These are phyloP conservation scores for Noctua janthina DNA, from an alignment of 2,888 invertebrate species.

Conservation along the genomic window DNA sequence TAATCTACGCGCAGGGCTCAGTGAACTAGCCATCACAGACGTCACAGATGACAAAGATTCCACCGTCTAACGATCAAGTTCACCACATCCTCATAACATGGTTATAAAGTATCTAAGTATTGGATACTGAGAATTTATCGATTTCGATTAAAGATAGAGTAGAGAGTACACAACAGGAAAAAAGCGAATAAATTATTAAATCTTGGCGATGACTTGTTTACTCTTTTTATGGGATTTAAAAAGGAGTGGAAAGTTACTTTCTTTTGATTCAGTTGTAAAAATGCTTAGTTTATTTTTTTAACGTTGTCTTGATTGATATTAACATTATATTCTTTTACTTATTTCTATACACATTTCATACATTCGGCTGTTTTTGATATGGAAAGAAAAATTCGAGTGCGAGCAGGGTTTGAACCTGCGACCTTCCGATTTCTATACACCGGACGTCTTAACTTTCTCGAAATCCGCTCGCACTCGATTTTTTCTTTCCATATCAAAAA, in stretches of 20 bases:
- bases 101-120: slow-evolving; percentile 1
- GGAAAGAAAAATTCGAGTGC: too few species aligned
- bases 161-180: neutral
- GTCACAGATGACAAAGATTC: slow-evolving; percentile 32
- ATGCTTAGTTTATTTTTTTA: too few species aligned
- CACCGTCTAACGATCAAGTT: neutral
- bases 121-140: slow-evolving; percentile 15
- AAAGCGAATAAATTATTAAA: neutral
- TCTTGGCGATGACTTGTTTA: neutral
- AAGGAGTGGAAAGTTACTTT: neutral
- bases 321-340: too few species aligned
- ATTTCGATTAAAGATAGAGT: neutral
- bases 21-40: slow-evolving; percentile 7
- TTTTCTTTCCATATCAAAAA: too few species aligned
- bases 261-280: neutral
- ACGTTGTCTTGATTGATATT: too few species aligned
- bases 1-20: neutral
- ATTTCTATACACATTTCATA: too few species aligned
- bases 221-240: neutral
- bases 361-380: too few species aligned
- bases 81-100: slow-evolving; percentile 21
- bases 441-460: too few species aligned
- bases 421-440: too few species aligned
- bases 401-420: too few species aligned
- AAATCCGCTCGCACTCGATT: too few species aligned